Conservation (phyloP, 2,888 invertebrate species). For the Drosophila affinis region DNA sequence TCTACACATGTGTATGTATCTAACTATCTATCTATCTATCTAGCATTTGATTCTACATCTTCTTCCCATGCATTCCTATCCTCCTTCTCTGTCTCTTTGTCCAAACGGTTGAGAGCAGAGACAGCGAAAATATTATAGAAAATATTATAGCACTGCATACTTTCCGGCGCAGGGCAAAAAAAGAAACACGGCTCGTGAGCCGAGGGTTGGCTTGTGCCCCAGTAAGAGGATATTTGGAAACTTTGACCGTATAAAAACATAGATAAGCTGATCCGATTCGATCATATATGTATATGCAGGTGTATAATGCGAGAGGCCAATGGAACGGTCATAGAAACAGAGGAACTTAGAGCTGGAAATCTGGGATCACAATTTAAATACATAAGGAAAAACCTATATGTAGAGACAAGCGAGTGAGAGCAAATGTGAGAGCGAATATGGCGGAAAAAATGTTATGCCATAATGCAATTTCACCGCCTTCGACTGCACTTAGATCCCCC, state of each 20-base stretch:
- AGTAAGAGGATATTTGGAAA: too few relatives aligned
- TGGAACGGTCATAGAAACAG: too few relatives aligned
- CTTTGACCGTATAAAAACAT: too few relatives aligned
- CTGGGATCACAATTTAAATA: too few relatives aligned
- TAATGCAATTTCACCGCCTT: constrained; percentile 63
- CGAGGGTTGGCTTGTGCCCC: too few relatives aligned
- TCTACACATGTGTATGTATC: background rate
- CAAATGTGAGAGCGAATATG: background rate
- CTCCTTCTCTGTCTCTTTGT: background rate
- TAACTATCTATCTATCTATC: background rate
- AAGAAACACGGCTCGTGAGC: background rate
- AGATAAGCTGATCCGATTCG: too few relatives aligned
- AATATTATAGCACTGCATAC: constrained; percentile 60
- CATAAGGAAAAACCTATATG: too few relatives aligned
- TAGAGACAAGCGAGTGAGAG: background rate
- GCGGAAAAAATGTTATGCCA: constrained; percentile 41
- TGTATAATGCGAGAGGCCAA: too few relatives aligned
- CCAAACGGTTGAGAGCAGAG: background rate
- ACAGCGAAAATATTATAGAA: constrained; percentile 56
- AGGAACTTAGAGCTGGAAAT: too few relatives aligned
- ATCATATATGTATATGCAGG: too few relatives aligned
- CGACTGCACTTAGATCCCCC: constrained; percentile 45
- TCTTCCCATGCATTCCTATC: too few relatives aligned
- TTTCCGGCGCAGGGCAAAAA: constrained; percentile 51
- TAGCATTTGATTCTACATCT: background rate